Conservation (phyloP, 1,140 invertebrate species). For the Manduca sexta region DNA sequence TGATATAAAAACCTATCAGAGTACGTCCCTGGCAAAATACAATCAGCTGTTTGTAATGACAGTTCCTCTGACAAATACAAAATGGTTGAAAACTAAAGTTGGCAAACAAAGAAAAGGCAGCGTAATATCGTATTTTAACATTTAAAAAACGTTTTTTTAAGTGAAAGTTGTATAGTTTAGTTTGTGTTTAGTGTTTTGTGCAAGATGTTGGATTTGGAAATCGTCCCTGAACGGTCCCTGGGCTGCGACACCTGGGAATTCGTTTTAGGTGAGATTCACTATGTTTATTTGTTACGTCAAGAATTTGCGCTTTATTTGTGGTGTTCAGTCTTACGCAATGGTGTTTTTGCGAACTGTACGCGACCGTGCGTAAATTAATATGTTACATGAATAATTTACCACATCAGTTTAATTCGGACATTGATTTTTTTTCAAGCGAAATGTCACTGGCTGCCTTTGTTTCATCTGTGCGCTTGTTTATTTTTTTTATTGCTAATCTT, state of each 20-base stretch:
- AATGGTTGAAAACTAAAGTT: constrained; percentile 74
- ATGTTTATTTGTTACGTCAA: constrained; percentile 68
- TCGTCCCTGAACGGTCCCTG: constrained; percentile 94
- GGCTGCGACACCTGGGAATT: constrained; percentile 98
- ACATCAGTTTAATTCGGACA: constrained; percentile 9
- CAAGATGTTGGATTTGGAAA: constrained; percentile 95
- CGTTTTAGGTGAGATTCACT: constrained; percentile 86
- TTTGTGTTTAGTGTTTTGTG: constrained; percentile 55
- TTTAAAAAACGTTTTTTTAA: constrained; percentile 55
- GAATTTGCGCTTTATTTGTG: constrained; percentile 70
- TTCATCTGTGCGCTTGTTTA: constrained; percentile 44
- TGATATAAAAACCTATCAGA: constrained; percentile 4
- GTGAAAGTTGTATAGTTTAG: constrained; percentile 67
- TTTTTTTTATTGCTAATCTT: constrained; percentile 66
- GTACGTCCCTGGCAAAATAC: constrained; percentile 62
- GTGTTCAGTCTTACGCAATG: constrained; percentile 62
- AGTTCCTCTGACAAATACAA: constrained; percentile 74
- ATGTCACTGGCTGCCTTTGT: constrained; percentile 51
- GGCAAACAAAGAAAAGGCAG: constrained; percentile 72
- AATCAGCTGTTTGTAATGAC: constrained; percentile 75
- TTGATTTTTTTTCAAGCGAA: constrained; percentile 55
- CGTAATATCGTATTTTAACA: constrained; percentile 57
- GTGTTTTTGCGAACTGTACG: constrained; percentile 21
- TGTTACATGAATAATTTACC: background rate
- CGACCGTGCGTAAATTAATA: background rate